A percentile compares a stretch with the other conserved stretches of the same genome.
Evolutionary conservation across 2,888 invertebrate species (phyloP).

Genomic region (Drosophila robusta): DNA sequence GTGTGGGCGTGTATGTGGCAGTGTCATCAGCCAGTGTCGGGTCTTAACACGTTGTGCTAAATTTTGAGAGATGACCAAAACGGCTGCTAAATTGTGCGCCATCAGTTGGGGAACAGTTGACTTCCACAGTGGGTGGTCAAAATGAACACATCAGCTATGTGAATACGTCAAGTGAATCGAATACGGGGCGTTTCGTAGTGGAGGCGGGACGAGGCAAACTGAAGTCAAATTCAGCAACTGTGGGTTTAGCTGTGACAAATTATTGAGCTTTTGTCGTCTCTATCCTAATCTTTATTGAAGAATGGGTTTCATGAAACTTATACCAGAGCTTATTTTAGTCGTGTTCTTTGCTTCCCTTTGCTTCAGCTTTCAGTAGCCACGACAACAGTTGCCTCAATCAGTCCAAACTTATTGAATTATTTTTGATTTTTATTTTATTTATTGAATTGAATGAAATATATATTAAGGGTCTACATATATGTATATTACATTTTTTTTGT

Average conservation of each 20-base stretch:
- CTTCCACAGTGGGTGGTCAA: constrained; percentile 32
- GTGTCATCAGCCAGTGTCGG: constrained; percentile 54
- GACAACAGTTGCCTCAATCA: too few species aligned
- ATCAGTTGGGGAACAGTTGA: constrained; percentile 41
- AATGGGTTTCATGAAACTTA: background rate
- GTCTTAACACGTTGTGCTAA: constrained; percentile 55
- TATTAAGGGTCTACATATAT: too few species aligned
- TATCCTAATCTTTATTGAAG: constrained; percentile 15
- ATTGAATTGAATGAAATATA: too few species aligned
- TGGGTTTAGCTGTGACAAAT: constrained; percentile 19
- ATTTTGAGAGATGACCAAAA: constrained; percentile 73
- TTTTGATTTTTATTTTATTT: too few species aligned
- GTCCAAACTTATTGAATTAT: too few species aligned
- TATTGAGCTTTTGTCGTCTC: constrained; percentile 14
- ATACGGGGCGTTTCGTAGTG: background rate
- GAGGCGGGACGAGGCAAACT: too few species aligned
- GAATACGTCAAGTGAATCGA: constrained; percentile 37
- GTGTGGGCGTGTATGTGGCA: constrained; percentile 18
- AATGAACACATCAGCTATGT: constrained; percentile 49
- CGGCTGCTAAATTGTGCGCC: constrained; percentile 48
- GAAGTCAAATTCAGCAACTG: constrained; percentile 17
- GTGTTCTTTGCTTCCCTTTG: too few species aligned
- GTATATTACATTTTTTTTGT: too few species aligned
- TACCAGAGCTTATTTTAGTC: background rate
- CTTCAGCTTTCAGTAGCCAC: too few species aligned